Evolutionary conservation across 2,888 invertebrate genomes (phyloP).

Genomic region (Synanthedon andrenaeformis): DNA sequence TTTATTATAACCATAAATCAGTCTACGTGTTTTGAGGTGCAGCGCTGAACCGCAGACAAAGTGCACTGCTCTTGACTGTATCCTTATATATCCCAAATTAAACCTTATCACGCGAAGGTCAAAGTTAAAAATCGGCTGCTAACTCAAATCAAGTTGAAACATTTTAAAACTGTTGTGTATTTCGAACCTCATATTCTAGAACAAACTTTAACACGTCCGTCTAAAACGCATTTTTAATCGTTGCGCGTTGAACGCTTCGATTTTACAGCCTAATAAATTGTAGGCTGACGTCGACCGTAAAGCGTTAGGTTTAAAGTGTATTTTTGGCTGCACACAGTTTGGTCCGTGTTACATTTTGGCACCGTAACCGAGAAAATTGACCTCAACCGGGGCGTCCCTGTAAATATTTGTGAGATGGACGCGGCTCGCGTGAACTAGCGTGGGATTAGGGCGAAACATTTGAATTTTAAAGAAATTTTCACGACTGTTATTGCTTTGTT

Average conservation of each 20-base stretch:
- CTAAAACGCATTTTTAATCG: slow-evolving; percentile 34
- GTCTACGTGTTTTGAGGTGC: slow-evolving; percentile 53
- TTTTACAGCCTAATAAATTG: slow-evolving; percentile 2
- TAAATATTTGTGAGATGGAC: slow-evolving; percentile 60
- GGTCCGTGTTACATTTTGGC: slow-evolving; percentile 23
- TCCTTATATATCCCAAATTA: not conserved
- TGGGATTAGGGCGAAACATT: slow-evolving; percentile 46
- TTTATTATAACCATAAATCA: slow-evolving; percentile 67
- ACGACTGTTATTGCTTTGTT: not conserved
- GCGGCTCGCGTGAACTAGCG: slow-evolving; percentile 46
- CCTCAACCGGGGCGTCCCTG: slow-evolving; percentile 59
- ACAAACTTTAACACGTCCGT: slow-evolving; percentile 28
- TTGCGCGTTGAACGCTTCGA: slow-evolving; percentile 6
- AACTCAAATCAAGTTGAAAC: slow-evolving; percentile 8
- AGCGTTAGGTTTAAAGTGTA: slow-evolving; percentile 4
- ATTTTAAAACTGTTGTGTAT: slow-evolving; percentile 13
- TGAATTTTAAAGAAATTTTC: slow-evolving; percentile 5
- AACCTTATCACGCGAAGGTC: slow-evolving; percentile 9
- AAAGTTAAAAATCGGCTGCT: slow-evolving; percentile 10
- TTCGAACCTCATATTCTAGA: slow-evolving; percentile 21
- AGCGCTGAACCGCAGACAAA: slow-evolving; percentile 46
- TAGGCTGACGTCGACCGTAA: slow-evolving; percentile 11
- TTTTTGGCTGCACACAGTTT: slow-evolving; percentile 5
- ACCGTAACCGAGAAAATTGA: slow-evolving; percentile 42
- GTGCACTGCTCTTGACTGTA: slow-evolving; percentile 54